Base-by-base conservation (phyloP, 2,797 vertebrate species). In the Arctocebus calabarensis region DNA sequence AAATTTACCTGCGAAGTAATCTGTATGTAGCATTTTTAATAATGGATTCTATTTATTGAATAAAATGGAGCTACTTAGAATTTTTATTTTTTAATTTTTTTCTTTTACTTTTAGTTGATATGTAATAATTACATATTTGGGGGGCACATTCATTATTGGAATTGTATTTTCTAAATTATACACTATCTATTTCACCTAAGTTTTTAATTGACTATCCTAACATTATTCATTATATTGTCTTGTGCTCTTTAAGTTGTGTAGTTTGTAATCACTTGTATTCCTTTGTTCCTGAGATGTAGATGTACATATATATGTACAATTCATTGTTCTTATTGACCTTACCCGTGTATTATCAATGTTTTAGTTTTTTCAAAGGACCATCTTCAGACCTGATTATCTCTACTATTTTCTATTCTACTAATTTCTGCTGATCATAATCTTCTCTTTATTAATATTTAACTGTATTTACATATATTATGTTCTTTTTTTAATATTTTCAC, bases 241-340 rank as follows among this genome's bases (percentile, higher is more conserved):
- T 94, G 40, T n/a, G 22, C 32, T 48, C 48, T 86, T 82, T 68
- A 91, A 55, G 3, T 55, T 94, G 52, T 78, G 20, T 43, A 74
- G 66, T 87, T 19, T 83, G 23, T 48, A 40, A 74, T 57, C 45
- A 66, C 57, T 59, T 87, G 3, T 52, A 27, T 68, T 57, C 61
- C 59, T 64, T 64, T 48, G 70, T 79, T 68, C 59, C 34, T 59
- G 27, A 62, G 48, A 37, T 68, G 12, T 14, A 52, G 48, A 52
- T 52, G 16, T 52, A 32, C 32, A 14, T 29, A 29, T 75, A 55
- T 74, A 57, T 74, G n/a, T 70, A 61, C 62, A 20, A 4, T 8
- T 83, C 88, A 83, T 95, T 73, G 32, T 55, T 45, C 70, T n/a
- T 62, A 68, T 74, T 43, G 71, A 22, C 86, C 40, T 92, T 88